These are phyloP conservation scores for Dasyornis broadbenti DNA, from an alignment of 2,113 vertebrate species.

Conservation along the genomic window DNA sequence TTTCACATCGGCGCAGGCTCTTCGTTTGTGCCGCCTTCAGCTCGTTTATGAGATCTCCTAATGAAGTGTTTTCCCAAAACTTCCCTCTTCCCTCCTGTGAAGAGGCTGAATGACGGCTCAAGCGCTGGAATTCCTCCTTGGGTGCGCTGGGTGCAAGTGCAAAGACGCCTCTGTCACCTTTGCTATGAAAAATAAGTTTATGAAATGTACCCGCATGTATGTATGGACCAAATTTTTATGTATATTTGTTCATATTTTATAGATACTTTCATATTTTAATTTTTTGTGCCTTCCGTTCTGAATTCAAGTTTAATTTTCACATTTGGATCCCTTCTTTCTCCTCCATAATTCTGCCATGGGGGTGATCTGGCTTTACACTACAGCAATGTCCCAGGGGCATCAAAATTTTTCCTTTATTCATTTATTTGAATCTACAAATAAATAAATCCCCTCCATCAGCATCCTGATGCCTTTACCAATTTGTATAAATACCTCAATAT, in stretches of 20 bases:
- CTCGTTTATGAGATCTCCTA: not conserved
- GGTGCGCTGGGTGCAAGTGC: rapidly evolving
- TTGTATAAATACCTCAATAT: not conserved
- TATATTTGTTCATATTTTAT: not conserved
- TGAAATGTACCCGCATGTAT: rapidly evolving
- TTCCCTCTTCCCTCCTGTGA: too few species aligned
- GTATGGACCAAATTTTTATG: rapidly evolving
- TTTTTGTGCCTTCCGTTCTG: not conserved
- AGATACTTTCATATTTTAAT: not conserved
- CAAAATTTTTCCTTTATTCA: not conserved
- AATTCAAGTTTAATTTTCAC: not conserved
- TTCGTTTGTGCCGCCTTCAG: not conserved
- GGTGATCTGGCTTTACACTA: not conserved
- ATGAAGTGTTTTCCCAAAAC: not conserved
- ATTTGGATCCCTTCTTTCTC: not conserved
- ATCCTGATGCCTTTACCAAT: not conserved
- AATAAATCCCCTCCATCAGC: not conserved
- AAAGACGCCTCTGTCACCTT: not conserved
- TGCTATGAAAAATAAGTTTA: rapidly evolving
- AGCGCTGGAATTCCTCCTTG: not conserved
- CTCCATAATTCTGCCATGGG: rapidly evolving
- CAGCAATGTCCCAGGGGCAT: not conserved
- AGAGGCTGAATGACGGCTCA: not conserved
- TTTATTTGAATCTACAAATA: not conserved
- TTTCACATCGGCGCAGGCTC: not conserved